A percentile compares a stretch with the other conserved stretches of the same genome.
Evolutionary conservation across 2,797 vertebrate species (phyloP).

Genomic region (Galaxias olidus): DNA sequence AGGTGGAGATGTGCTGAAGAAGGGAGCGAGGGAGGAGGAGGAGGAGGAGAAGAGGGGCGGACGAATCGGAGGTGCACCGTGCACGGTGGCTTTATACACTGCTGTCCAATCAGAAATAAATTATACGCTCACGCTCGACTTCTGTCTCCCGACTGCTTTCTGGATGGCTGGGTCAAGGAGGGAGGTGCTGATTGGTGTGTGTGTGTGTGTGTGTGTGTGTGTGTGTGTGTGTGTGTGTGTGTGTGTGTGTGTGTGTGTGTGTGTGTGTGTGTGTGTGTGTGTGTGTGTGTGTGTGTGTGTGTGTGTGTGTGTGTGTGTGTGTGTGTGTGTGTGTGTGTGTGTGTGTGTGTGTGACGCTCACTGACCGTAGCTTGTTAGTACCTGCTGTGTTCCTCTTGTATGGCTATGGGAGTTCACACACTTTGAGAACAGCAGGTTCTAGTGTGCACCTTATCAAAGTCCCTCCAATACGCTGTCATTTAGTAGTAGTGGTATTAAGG

Average conservation of each 20-base stretch:
- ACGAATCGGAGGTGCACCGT: too few species aligned
- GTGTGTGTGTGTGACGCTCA: neutral
- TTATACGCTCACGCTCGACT: too few species aligned
- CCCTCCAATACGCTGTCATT: too few species aligned
- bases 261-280: constrained; percentile 13
- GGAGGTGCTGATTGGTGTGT: neutral
- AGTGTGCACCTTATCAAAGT: neutral
- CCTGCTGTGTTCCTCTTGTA: too few species aligned
- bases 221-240: neutral
- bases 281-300: constrained; percentile 1
- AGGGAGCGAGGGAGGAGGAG: neutral
- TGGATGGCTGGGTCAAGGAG: constrained; percentile 14
- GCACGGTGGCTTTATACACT: too few species aligned
- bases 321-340: neutral
- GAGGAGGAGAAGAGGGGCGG: neutral
- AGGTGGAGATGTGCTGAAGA: neutral
- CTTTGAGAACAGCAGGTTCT: too few species aligned
- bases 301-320: neutral
- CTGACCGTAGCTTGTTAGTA: too few species aligned
- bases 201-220: constrained; percentile 1
- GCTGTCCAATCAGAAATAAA: too few species aligned
- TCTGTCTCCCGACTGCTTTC: too few species aligned
- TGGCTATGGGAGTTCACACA: neutral
- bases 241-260: constrained; percentile 17
- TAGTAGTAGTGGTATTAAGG: too few species aligned